A percentile compares a stretch with the other conserved stretches of the same genome.
Evolutionary conservation across 1,140 invertebrate species (phyloP).

Genomic region (Caenorhabditis brenneri): DNA sequence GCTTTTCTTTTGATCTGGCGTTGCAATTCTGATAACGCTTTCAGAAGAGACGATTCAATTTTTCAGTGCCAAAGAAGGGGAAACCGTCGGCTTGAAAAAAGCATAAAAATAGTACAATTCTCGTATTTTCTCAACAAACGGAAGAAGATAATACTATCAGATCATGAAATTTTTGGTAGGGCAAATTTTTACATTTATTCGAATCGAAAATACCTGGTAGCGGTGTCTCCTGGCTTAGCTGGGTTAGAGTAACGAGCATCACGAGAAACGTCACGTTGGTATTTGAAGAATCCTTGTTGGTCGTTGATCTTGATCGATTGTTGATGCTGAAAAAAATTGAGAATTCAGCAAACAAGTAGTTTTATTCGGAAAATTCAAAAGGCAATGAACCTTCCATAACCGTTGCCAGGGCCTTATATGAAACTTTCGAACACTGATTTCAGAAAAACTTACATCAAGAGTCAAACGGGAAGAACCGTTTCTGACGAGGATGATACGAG

Average conservation of each 20-base stretch:
- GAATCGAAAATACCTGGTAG: conserved; percentile 63
- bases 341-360: no score
- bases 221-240: conserved; percentile 65
- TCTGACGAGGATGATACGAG: conserved; percentile 40
- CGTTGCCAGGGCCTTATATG: neutral
- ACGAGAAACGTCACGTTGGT: conserved; percentile 64
- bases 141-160: no score
- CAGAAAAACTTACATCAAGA: conserved; percentile 31
- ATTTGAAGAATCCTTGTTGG: conserved; percentile 59
- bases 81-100: no score
- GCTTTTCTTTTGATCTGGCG: no score
- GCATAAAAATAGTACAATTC: no score
- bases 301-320: conserved; percentile 43
- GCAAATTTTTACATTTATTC: no score
- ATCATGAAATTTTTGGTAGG: neutral
- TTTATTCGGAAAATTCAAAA: no score
- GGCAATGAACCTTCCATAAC: no score
- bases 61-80: no score
- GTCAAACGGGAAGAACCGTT: neutral
- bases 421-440: neutral
- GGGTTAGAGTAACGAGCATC: conserved; percentile 62
- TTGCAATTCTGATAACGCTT: no score
- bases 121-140: no score
- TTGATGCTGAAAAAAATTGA: conserved; percentile 31
- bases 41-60: no score